Evolutionary conservation across 1,140 invertebrate species (phyloP).

Genomic region (Acromyrmex echinatior): DNA sequence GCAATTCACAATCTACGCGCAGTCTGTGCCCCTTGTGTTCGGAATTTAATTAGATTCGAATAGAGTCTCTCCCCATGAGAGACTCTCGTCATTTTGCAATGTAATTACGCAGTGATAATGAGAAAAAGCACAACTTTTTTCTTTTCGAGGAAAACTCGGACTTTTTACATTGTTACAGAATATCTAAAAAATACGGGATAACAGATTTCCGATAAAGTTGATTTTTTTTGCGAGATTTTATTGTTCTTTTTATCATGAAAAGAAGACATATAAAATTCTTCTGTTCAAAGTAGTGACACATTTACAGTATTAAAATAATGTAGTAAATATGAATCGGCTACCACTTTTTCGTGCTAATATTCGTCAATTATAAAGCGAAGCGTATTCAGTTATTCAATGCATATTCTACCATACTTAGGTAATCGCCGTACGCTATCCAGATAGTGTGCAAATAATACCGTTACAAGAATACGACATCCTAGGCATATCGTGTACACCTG

Average conservation of each 20-base stretch:
- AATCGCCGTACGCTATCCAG: neutral
- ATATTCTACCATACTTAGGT: constrained; percentile 1
- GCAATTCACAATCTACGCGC: neutral
- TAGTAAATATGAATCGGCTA: neutral
- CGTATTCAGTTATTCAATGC: neutral
- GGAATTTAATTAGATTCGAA: constrained; percentile 45
- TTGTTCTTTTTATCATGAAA: neutral
- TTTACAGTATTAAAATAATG: neutral
- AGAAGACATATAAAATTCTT: neutral
- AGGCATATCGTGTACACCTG: constrained; percentile 24
- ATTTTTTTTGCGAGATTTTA: neutral
- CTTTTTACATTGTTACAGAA: neutral
- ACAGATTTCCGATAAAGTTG: neutral
- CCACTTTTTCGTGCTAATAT: no score
- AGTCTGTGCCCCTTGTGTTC: neutral
- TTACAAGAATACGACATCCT: constrained; percentile 36
- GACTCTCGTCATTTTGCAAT: neutral
- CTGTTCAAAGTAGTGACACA: neutral
- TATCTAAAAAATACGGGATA: neutral
- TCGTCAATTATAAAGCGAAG: neutral
- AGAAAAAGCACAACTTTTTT: constrained; percentile 1
- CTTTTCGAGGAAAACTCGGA: neutral
- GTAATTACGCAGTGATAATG: neutral
- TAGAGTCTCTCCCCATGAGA: neutral
- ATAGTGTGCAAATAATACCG: constrained; percentile 51